These are phyloP conservation scores for Balaenoptera acutorostrata DNA, from an alignment of 2,113 vertebrate genomes.

Conservation along the genomic window DNA sequence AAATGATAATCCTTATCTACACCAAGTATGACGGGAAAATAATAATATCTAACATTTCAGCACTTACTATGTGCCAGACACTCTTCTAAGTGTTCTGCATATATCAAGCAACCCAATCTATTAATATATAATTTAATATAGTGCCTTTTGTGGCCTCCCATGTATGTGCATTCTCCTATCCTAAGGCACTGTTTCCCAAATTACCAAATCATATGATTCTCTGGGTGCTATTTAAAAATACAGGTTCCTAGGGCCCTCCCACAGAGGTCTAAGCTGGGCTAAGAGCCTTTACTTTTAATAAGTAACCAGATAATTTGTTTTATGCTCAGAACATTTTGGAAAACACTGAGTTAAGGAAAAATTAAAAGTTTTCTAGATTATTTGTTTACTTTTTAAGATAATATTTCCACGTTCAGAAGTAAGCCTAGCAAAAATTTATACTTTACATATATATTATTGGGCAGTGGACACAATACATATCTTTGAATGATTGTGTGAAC, in stretches of 20 bases:
- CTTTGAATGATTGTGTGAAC: background rate
- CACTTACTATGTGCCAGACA: background rate
- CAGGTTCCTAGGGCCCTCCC: background rate
- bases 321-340: background rate
- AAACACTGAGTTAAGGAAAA: background rate
- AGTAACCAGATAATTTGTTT: background rate
- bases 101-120: background rate
- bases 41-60: background rate
- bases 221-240: conserved; percentile 70
- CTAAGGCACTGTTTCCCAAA: background rate
- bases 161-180: background rate
- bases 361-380: background rate
- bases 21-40: background rate
- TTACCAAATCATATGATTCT: background rate
- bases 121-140: background rate
- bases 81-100: background rate
- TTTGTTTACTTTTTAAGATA: background rate
- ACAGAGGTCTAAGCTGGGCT: background rate
- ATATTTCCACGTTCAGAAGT: background rate
- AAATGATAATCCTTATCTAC: background rate
- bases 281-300: background rate
- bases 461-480: background rate
- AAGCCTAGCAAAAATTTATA: background rate
- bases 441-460: background rate
- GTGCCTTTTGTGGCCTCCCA: background rate